Percentiles rank a stretch among this genome's conserved stretches.
phyloP scores from a whole-genome alignment of 1,140 invertebrate species.

The Acyrthosiphon pisum region DNA sequence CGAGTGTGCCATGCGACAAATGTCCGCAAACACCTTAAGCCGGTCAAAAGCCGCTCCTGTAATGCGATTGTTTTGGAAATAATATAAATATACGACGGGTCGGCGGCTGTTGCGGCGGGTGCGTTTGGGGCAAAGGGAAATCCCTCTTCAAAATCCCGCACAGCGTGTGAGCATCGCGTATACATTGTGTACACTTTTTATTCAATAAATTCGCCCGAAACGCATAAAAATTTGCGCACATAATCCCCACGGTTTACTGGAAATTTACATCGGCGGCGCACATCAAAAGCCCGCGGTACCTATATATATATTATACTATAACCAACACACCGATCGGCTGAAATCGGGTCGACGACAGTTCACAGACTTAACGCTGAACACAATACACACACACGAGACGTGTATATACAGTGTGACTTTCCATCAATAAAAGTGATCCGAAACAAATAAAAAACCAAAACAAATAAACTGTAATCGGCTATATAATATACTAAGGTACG shows the following conservation, averaged over 20 bases:
- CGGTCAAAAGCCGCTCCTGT: slow-evolving; percentile 50
- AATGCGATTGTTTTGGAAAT: slow-evolving; percentile 46
- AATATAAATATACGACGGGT: neutral
- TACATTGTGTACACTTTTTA: slow-evolving; percentile 7
- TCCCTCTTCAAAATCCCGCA: slow-evolving; percentile 22
- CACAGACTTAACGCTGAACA: neutral
- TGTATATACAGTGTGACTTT: neutral
- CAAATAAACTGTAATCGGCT: too few species aligned
- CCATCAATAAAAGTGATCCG: neutral
- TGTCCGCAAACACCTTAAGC: slow-evolving; percentile 54
- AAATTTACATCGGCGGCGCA: slow-evolving; percentile 15
- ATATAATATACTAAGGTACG: too few species aligned
- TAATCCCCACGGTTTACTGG: neutral
- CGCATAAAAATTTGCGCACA: neutral
- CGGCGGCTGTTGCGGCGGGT: slow-evolving; percentile 16
- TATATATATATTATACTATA: neutral
- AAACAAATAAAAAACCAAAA: neutral
- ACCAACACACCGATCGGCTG: neutral
- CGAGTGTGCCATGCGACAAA: slow-evolving; percentile 36
- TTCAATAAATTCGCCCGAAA: slow-evolving; percentile 27
- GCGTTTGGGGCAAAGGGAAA: neutral
- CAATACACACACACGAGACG: neutral
- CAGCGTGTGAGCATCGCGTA: slow-evolving; percentile 27
- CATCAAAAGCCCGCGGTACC: neutral
- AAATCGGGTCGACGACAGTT: neutral